A percentile compares a stretch with the other conserved stretches of the same genome.
Conservation (phyloP, 2,888 invertebrate species). For the Polydrusus cervinus region DNA sequence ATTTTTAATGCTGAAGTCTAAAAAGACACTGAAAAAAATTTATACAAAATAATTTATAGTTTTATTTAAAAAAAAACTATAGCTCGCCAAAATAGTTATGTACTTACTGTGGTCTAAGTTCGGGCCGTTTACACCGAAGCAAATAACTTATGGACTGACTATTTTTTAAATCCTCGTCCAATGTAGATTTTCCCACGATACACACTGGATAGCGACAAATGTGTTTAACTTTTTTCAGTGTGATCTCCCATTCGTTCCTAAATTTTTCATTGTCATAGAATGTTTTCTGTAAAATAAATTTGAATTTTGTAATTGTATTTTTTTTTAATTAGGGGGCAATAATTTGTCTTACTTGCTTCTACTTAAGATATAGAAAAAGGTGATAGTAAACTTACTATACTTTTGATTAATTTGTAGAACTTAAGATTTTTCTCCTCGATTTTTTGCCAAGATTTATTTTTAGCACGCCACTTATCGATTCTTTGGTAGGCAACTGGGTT, state of each 20-base stretch:
- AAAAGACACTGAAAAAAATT: slow-evolving; percentile 63
- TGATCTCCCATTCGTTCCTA: slow-evolving; percentile 60
- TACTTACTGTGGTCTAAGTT: slow-evolving; percentile 57
- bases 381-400: slow-evolving; percentile 55
- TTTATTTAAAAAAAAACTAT: background rate
- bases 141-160: slow-evolving; percentile 65
- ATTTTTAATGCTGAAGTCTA: slow-evolving; percentile 67
- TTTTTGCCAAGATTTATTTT: slow-evolving; percentile 59
- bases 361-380: no score
- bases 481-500: slow-evolving; percentile 63
- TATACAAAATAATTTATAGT: no score
- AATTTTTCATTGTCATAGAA: slow-evolving; percentile 58
- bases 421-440: slow-evolving; percentile 61
- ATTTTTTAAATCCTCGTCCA: slow-evolving; percentile 61
- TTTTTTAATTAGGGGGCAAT: no score
- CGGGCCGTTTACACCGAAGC: slow-evolving; percentile 52
- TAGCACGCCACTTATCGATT: slow-evolving; percentile 61
- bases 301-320: background rate
- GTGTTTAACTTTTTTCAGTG: slow-evolving; percentile 59
- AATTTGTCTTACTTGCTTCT: background rate
- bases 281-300: slow-evolving; percentile 56
- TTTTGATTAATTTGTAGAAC: slow-evolving; percentile 33
- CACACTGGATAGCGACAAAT: slow-evolving; percentile 63
- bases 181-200: slow-evolving; percentile 60
- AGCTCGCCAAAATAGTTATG: background rate